A percentile compares a stretch with the other conserved stretches of the same genome.
Conservation (phyloP, 2,113 vertebrate species). For the Smithornis capensis region DNA sequence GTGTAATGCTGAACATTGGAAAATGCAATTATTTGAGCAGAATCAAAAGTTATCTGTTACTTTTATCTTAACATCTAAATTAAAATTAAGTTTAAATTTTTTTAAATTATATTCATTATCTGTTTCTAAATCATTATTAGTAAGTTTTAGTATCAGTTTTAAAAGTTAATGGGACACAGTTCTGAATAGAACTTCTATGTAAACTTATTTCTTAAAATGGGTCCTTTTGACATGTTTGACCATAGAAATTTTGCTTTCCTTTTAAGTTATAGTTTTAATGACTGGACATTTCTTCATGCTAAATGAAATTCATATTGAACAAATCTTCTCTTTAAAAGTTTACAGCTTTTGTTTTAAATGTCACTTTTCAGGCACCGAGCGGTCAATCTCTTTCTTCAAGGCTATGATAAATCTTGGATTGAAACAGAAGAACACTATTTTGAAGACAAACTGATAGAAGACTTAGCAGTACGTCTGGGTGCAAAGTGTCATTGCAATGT, state of each 20-base stretch:
- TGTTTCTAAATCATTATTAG: neutral
- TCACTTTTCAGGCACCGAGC: slow-evolving; percentile 85
- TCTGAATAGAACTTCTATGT: neutral
- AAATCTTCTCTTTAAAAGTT: neutral
- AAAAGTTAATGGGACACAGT: neutral
- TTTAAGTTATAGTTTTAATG: neutral
- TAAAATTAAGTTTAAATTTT: neutral
- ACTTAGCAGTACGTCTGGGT: slow-evolving; percentile 84
- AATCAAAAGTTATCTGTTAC: neutral
- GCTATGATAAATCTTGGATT: slow-evolving; percentile 97
- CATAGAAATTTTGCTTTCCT: neutral
- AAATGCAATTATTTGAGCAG: neutral
- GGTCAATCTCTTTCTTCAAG: slow-evolving; percentile 95
- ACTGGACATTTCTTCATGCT: neutral
- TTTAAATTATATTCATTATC: neutral
- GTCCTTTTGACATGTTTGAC: neutral
- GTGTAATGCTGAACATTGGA: neutral
- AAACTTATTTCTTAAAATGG: neutral
- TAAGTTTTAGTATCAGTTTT: neutral
- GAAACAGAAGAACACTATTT: slow-evolving; percentile 97
- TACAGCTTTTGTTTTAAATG: slow-evolving; percentile 6
- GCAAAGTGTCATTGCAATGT: neutral
- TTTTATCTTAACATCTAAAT: neutral
- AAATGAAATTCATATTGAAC: neutral
- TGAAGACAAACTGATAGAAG: slow-evolving; percentile 96